phyloP scores from a whole-genome alignment of 2,113 vertebrate genomes.

The Phycodurus eques region DNA sequence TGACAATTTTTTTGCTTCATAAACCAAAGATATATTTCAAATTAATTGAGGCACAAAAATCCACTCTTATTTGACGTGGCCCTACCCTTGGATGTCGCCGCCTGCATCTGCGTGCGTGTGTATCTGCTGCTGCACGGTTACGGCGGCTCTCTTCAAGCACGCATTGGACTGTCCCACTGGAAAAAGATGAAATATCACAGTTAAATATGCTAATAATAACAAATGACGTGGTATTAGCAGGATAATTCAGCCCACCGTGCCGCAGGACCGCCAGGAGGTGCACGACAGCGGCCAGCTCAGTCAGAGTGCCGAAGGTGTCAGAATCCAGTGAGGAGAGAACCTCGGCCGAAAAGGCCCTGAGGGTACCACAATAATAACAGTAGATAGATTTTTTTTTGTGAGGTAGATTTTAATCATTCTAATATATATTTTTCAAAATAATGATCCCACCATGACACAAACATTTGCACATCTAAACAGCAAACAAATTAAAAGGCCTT shows the following conservation, averaged over 20 bases:
- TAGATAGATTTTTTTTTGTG: too few relatives aligned
- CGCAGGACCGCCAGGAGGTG: slow-evolving; percentile 72
- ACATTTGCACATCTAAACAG: too few relatives aligned
- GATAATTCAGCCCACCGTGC: slow-evolving; percentile 72
- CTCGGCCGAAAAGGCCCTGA: slow-evolving; percentile 83
- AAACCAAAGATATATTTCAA: not conserved
- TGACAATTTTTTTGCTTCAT: not conserved
- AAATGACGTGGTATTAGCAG: not conserved
- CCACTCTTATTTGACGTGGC: not conserved
- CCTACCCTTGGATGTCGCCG: slow-evolving; percentile 74
- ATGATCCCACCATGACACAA: too few relatives aligned
- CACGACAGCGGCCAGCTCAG: slow-evolving; percentile 76
- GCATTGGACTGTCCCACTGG: slow-evolving; percentile 68
- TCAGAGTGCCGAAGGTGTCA: slow-evolving; percentile 77
- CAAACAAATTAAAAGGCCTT: too few relatives aligned
- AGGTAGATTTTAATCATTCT: too few relatives aligned
- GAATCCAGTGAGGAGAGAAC: slow-evolving; percentile 73
- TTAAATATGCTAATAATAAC: not conserved
- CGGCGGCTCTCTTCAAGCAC: slow-evolving; percentile 69
- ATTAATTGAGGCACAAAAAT: too few relatives aligned
- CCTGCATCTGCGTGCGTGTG: slow-evolving; percentile 54
- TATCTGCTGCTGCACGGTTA: slow-evolving; percentile 74
- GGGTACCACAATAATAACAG: not conserved
- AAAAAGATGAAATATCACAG: not conserved
- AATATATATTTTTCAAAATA: too few relatives aligned